Evolutionary conservation across 2,888 invertebrate species (phyloP), one percentile per base, ranked within the genome.

Genomic region (Lochmaea capreae): DNA sequence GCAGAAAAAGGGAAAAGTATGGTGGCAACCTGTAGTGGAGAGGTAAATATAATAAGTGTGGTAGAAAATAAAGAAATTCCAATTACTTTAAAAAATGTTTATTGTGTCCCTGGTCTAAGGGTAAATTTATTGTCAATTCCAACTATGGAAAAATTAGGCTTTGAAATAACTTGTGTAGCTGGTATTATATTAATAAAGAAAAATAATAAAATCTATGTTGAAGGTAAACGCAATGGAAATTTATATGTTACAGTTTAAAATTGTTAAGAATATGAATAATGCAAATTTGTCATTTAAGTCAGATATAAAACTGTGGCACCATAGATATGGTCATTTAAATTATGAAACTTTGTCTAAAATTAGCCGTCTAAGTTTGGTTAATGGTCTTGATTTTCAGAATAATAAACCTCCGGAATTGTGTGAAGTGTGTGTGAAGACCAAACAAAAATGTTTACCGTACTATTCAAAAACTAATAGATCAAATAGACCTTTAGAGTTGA

Each of bases 1-100:
- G 77, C 74, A 49, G 72, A 74, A 61, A 57, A 74, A 59, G 75
- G 77, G n/a, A 73, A 77, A 39, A 66, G 57, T 46, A 77, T 77
- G 73, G 58, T 54, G 11, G 77, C 77, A 26, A 69, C 69, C 1
- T 71, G 75, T 72, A 14, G 2, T 69, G 72, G 66, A 42, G 72
- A 76, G 57, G 42, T 76, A 16, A 33, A 74, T 57, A 67, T 74
- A 14, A 39, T 58, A 33, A 74, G 66, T 49, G 22, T 58, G 39
- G 72, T 72, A 18, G 67, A 54, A 65, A 43, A 70, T 52, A 62
- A 43, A 52, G 54, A 70, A 59, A 26, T 76, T 54, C 18, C 61
- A 59, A 65, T 77, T 43, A 74, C 61, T 46, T 52, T 74, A 43
- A 74, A 71, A 74, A 49, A 74, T 71, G 63, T 69, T 22, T 54